Percentiles rank a stretch among this genome's conserved stretches.
Evolutionary conservation across 2,888 invertebrate genomes (phyloP).

Genomic region (Trachelus tabidus): DNA sequence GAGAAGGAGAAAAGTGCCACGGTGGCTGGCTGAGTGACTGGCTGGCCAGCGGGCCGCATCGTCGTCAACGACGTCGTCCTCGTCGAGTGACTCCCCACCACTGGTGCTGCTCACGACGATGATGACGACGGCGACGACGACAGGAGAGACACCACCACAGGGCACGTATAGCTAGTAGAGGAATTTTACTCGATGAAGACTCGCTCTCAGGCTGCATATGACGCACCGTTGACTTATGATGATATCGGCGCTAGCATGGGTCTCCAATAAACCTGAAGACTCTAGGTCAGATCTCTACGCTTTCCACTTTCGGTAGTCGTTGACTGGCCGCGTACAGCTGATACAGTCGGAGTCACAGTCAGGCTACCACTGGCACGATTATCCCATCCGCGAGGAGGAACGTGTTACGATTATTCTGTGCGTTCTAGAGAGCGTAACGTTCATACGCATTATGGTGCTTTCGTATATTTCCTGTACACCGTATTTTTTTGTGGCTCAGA

Average conservation of each 20-base stretch:
- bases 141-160: conserved; percentile 1
- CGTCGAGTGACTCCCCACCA: conserved; percentile 10
- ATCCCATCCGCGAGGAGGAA: background rate
- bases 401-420: background rate
- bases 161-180: conserved; percentile 43
- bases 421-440: background rate
- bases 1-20: conserved; percentile 56
- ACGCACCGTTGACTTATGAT: conserved; percentile 28
- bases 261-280: conserved; percentile 51
- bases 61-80: conserved; percentile 42
- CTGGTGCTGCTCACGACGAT: conserved; percentile 10
- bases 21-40: conserved; percentile 51
- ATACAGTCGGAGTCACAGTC: background rate
- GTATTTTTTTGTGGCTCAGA: background rate
- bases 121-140: background rate
- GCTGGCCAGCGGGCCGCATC: conserved; percentile 54
- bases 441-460: background rate
- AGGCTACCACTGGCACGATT: background rate
- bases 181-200: conserved; percentile 63
- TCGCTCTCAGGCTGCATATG: conserved; percentile 51
- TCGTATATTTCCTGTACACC: background rate
- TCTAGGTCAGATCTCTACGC: conserved; percentile 57
- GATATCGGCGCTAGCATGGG: conserved; percentile 44
- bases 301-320: conserved; percentile 6
- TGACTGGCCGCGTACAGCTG: background rate